Conservation (phyloP, 2,113 vertebrate genomes). For the Prochilodus magdalenae region DNA sequence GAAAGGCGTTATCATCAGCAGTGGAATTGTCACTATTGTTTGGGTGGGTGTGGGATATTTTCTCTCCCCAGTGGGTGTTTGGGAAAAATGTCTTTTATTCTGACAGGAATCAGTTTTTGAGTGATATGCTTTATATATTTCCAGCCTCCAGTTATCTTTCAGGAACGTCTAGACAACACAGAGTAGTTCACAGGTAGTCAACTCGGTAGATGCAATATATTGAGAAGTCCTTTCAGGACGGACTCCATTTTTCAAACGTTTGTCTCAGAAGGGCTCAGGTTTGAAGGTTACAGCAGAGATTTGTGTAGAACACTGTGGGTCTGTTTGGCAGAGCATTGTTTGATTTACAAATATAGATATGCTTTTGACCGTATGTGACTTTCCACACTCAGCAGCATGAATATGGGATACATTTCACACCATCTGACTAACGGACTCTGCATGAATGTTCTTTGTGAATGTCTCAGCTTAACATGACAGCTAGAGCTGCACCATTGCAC, state of each 20-base stretch:
- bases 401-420: not conserved
- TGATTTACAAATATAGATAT: not conserved
- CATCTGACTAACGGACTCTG: not conserved
- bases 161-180: not conserved
- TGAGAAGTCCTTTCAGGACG: not conserved
- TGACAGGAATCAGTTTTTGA: conserved; percentile 19
- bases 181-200: conserved; percentile 8
- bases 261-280: not conserved
- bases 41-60: not conserved
- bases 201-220: not conserved
- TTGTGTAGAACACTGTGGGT: not conserved
- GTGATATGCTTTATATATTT: conserved; percentile 24
- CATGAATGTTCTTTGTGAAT: not conserved
- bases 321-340: not conserved
- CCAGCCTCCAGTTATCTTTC: conserved; percentile 12
- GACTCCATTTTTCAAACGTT: not conserved
- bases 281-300: not conserved
- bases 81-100: conserved; percentile 19
- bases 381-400: not conserved
- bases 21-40: conserved; percentile 2
- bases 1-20: not conserved
- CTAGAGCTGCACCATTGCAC: not conserved
- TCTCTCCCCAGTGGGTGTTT: conserved; percentile 7
- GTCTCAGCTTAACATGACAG: conserved; percentile 4
- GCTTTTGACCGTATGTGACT: not conserved